phyloP scores from a whole-genome alignment of 2,113 vertebrate species.

The Gavialis gangeticus region DNA sequence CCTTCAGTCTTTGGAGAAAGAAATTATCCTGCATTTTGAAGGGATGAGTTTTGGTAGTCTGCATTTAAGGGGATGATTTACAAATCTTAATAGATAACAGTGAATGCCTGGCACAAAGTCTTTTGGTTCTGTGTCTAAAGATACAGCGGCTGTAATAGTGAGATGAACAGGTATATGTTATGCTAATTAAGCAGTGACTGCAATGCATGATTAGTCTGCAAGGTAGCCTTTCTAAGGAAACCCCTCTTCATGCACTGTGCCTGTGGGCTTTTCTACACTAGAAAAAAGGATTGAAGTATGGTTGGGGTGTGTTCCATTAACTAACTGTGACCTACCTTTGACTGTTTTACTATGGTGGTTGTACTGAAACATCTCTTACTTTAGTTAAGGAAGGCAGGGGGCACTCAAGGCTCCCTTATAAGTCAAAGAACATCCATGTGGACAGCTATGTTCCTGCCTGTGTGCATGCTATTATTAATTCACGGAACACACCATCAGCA shows the following conservation, averaged over 20 bases:
- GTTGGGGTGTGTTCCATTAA: background rate
- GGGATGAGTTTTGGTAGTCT: background rate
- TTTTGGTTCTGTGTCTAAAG: background rate
- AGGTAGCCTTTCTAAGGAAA: slow-evolving; percentile 59
- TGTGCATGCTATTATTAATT: background rate
- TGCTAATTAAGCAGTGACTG: slow-evolving; percentile 65
- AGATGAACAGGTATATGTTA: slow-evolving; percentile 42
- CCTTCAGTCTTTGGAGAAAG: background rate
- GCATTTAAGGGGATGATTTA: slow-evolving; percentile 25
- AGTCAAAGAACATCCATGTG: background rate
- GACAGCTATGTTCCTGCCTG: background rate
- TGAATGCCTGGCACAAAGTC: background rate
- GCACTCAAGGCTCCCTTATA: background rate
- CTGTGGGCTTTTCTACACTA: slow-evolving; percentile 15
- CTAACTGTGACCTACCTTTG: background rate
- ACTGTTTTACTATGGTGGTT: background rate
- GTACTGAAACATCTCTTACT: background rate
- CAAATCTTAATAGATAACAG: slow-evolving; percentile 14
- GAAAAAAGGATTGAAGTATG: slow-evolving; percentile 21
- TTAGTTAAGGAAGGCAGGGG: slow-evolving; percentile 22
- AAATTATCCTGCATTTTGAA: background rate
- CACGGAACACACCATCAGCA: background rate
- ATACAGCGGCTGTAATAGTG: background rate
- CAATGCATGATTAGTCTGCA: slow-evolving; percentile 60
- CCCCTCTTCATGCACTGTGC: slow-evolving; percentile 28